These are phyloP conservation scores for Tipula unca DNA, from an alignment of 2,888 invertebrate species.

Conservation along the genomic window DNA sequence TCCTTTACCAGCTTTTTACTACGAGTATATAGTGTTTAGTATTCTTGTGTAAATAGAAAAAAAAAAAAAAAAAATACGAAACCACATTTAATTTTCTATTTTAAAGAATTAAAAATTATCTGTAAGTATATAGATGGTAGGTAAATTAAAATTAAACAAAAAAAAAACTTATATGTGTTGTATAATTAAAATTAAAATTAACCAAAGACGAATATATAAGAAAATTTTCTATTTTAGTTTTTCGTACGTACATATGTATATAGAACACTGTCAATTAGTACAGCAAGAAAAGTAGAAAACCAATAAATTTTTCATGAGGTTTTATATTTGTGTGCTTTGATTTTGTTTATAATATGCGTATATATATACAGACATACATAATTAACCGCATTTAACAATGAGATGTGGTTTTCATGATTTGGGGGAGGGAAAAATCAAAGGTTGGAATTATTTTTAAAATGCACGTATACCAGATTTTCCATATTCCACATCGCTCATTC, in stretches of 20 bases:
- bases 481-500: background rate
- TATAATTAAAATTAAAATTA: background rate
- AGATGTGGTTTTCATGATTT: background rate
- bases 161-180: background rate
- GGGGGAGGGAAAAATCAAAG: background rate
- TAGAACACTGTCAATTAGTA: background rate
- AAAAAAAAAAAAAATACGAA: background rate
- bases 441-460: too few species aligned
- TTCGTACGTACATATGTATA: background rate
- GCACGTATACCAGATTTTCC: too few species aligned
- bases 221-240: background rate
- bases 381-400: constrained; percentile 3
- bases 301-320: background rate
- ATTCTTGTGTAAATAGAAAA: background rate
- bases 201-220: background rate
- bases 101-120: background rate
- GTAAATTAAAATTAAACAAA: background rate
- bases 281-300: background rate
- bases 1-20: background rate
- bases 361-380: background rate
- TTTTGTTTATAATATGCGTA: too few species aligned
- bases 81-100: constrained; percentile 1
- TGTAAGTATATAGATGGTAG: background rate
- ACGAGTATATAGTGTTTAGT: background rate
- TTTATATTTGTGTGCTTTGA: background rate